Percentiles rank a stretch among this genome's conserved stretches.
phyloP scores from a whole-genome alignment of 2,797 vertebrate genomes.

The Strix occidentalis region DNA sequence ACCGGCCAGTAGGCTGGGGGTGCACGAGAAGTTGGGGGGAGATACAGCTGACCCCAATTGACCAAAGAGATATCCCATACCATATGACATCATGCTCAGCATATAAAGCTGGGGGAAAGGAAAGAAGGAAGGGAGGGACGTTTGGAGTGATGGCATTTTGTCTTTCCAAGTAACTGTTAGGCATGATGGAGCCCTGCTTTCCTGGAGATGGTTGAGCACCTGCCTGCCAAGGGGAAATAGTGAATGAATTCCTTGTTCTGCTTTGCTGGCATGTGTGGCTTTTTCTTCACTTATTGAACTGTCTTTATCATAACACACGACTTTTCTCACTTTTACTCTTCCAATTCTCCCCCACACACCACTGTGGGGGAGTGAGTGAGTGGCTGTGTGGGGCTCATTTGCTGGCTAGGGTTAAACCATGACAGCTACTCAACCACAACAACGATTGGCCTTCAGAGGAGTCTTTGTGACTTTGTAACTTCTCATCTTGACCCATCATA shows the following conservation, averaged over 20 bases:
- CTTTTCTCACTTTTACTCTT: background rate
- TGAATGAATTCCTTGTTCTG: background rate
- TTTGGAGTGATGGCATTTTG: background rate
- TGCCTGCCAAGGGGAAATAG: background rate
- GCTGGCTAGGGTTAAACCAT: background rate
- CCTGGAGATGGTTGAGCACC: no score
- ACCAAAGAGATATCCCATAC: background rate
- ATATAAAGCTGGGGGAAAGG: background rate
- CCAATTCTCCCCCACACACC: background rate
- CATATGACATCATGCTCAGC: background rate
- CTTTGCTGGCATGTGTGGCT: background rate
- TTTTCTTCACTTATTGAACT: background rate
- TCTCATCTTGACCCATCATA: background rate
- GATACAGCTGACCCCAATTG: background rate
- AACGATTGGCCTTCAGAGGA: background rate
- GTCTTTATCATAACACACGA: background rate
- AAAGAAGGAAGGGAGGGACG: background rate
- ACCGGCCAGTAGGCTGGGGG: background rate
- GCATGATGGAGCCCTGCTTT: background rate
- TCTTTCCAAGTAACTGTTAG: background rate
- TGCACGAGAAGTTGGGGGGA: background rate
- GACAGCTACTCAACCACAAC: background rate
- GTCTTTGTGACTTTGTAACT: background rate
- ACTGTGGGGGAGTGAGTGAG: background rate
- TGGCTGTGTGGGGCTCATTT: background rate